Evolutionary conservation across 2,797 vertebrate species (phyloP), one percentile per base, ranked within the genome.

Genomic region (Sardinella longiceps): DNA sequence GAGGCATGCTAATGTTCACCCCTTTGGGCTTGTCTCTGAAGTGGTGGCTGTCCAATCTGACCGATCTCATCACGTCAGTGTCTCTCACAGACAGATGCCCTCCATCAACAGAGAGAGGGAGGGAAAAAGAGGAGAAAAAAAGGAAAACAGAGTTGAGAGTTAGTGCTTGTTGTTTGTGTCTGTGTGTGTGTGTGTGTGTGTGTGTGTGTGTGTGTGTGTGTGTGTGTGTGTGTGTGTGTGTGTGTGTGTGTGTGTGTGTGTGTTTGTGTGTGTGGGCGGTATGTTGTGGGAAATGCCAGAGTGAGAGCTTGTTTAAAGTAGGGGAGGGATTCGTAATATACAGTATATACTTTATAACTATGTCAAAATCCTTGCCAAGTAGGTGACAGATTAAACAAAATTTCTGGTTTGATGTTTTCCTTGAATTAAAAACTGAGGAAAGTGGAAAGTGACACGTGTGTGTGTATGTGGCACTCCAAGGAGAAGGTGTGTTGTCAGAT

Each of bases 1-100:
- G 91, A 89, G 91, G 89, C 84, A 90, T 90, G 91, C 88, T 91
- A 93, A 91, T 91, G 89, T 89, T 86, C 87, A 63, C 87, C 87
- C 92, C 92, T 86, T 51, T 86, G 90, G 92, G 89, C 88, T 89
- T 88, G 86, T 88, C 87, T 88, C 56, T 85, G 86, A 87, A 88
- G 85, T 88, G 86, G 83, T 80, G 91, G 87, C 89, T 89, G 92
- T 92, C 91, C 89, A 85, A 89, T 91, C 89, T 89, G 86, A 92
- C 92, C 91, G 90, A 88, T 89, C 88, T 85, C 80, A 89, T 86
- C 90, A 88, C 87, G 91, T 89, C 90, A 88, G 87, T 92, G 90
- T 90, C 88, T 90, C 88, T 88, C 87, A 84, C 84, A 89, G 92
- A 91, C 92, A 92, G 88, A 89, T 87, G 87, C 88, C 89, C 89